Evolutionary conservation across 2,888 invertebrate genomes (phyloP), one percentile per base, ranked within the genome.

Genomic region (Ochropacha duplaris): DNA sequence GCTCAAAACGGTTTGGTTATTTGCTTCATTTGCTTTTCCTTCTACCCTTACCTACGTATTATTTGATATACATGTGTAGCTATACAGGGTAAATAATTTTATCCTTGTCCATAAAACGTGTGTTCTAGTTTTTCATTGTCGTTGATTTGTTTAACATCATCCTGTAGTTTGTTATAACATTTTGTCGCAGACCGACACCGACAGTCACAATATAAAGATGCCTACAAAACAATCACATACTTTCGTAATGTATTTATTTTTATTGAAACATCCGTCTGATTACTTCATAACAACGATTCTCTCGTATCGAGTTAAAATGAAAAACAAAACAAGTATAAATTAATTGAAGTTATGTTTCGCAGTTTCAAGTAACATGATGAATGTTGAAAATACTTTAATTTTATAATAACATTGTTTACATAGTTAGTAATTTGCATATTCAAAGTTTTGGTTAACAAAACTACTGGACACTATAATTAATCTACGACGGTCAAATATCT

Each of bases 1-100:
- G 99, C 99, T 36, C 99, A 99, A 94, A 97, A 96, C 93, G 98
- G 97, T 97, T 94, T 90, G 92, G 76, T 74, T 74, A 75, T 81
- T 81, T 70, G 67, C 65, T 75, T 68, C 66, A 65, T 70, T 70
- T 60, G 68, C 78, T 52, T 52, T 31, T 31, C 14, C 22, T 52
- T 19, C 19, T 31, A 31, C 31, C 31, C 51, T 31, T 52, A 31
- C 19, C 16, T 39, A 16, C 39, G 39, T 44, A 44, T 44, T 19
- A 44, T n/a, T 36, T 36, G 36, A 36, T 36, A 12, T 11, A 36
- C 0, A 61, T 60, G 61, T 56, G 54, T 62, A 60, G 64, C 39
- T 55, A 54, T 56, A 63, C 58, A 56, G 59, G 51, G 56, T 57
- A 55, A 64, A 62, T 61, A 56, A 52, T 24, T 57, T n/a, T 58